Conservation (phyloP, 2,113 vertebrate species). For the Nycticryphes semicollaris region DNA sequence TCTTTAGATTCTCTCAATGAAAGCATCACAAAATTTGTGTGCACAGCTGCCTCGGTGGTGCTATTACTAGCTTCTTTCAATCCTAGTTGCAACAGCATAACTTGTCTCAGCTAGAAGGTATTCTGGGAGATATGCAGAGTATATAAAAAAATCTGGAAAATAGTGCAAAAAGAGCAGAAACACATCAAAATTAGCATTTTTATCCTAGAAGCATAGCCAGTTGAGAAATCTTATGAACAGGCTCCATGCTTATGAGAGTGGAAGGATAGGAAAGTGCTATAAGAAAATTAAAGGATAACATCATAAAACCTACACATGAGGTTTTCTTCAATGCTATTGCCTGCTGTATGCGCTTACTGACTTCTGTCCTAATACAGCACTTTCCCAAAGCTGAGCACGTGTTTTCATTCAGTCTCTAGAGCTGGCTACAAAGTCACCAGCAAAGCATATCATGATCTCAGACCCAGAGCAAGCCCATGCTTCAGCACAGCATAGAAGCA, state of each 20-base stretch:
- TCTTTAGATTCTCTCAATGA: background rate
- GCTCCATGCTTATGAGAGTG: background rate
- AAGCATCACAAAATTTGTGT: background rate
- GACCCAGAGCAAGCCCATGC: background rate
- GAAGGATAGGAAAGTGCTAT: background rate
- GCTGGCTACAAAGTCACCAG: background rate
- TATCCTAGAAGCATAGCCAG: background rate
- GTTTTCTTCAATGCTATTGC: background rate
- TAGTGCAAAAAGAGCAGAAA: background rate
- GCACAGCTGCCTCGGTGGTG: background rate
- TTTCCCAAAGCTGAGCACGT: background rate
- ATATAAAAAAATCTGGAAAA: background rate
- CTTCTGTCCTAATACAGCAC: background rate
- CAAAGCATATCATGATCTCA: background rate
- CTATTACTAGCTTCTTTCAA: background rate
- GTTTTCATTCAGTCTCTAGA: background rate
- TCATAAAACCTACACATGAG: background rate
- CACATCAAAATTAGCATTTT: background rate
- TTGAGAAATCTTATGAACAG: background rate
- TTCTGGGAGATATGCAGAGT: background rate
- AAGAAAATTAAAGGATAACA: background rate
- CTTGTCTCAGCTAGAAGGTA: background rate
- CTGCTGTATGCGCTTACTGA: background rate
- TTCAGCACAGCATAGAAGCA: background rate
- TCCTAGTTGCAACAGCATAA: background rate